Percentiles rank a stretch among this genome's conserved stretches.
phyloP scores from a whole-genome alignment of 2,797 vertebrate genomes.

The Lateolabrax maculatus region DNA sequence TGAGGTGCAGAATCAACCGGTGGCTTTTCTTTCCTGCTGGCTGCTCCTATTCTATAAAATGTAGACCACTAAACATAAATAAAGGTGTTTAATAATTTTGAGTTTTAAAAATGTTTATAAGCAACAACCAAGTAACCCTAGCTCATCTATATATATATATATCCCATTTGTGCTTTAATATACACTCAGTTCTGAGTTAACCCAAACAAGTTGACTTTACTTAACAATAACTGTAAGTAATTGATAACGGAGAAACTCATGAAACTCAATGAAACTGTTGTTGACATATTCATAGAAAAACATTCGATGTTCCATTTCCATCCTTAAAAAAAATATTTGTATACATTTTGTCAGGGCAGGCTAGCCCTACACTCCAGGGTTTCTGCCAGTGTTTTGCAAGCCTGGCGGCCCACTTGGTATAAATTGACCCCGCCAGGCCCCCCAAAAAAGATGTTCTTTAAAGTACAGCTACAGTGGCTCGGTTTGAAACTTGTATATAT shows the following conservation, averaged over 20 bases:
- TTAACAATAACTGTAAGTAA: no score
- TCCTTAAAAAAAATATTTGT: not conserved
- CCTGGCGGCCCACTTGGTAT: no score
- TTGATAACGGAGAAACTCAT: no score
- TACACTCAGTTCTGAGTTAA: not conserved
- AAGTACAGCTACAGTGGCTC: no score
- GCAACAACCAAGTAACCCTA: not conserved
- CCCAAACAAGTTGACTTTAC: not conserved
- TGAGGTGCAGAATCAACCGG: constrained; percentile 65
- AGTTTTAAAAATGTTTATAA: not conserved
- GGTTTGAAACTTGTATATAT: no score
- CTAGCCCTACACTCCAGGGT: not conserved
- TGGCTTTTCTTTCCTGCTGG: constrained; percentile 41
- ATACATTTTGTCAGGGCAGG: not conserved
- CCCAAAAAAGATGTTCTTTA: no score
- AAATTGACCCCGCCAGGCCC: no score
- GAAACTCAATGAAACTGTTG: not conserved
- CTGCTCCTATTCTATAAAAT: constrained; percentile 8
- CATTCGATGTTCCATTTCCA: not conserved
- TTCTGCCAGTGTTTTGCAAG: no score
- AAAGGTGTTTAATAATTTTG: not conserved
- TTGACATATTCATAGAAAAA: not conserved
- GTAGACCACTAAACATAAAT: not conserved
- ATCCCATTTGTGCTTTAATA: not conserved
- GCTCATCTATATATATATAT: not conserved